A percentile compares a stretch with the other conserved stretches of the same genome.
phyloP scores from a whole-genome alignment of 2,888 invertebrate genomes.

The Margaritifera margaritifera region DNA sequence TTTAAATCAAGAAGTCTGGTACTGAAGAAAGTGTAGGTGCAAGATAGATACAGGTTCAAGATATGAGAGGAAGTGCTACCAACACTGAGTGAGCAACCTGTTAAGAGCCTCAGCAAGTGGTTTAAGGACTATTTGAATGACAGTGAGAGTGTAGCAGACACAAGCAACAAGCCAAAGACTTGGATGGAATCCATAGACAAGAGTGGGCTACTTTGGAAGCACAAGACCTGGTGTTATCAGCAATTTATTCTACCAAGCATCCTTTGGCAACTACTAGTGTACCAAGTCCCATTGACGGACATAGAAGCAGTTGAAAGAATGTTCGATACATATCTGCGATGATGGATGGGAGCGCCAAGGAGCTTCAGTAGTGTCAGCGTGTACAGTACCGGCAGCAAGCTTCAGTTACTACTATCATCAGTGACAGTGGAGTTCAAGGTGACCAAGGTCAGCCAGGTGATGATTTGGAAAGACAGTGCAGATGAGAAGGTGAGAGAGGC shows the following conservation, averaged over 20 bases:
- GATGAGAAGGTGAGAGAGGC: constrained; percentile 4
- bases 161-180: neutral
- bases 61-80: constrained; percentile 12
- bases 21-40: no score
- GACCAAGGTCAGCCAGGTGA: constrained; percentile 10
- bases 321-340: neutral
- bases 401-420: constrained; percentile 21
- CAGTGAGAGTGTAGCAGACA: no score
- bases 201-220: constrained; percentile 16
- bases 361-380: constrained; percentile 18
- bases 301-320: constrained; percentile 8
- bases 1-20: no score
- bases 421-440: constrained; percentile 25
- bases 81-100: constrained; percentile 16
- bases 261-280: constrained; percentile 14
- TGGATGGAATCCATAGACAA: constrained; percentile 12
- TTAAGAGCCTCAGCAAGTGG: constrained; percentile 12
- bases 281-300: neutral
- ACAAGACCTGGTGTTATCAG: constrained; percentile 15
- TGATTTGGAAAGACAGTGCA: constrained; percentile 11
- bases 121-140: no score
- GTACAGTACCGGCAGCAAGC: constrained; percentile 20
- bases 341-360: constrained; percentile 23
- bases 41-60: constrained; percentile 1
- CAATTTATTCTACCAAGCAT: constrained; percentile 10